phyloP scores from a whole-genome alignment of 1,140 invertebrate genomes.

The Ips nitidus region DNA sequence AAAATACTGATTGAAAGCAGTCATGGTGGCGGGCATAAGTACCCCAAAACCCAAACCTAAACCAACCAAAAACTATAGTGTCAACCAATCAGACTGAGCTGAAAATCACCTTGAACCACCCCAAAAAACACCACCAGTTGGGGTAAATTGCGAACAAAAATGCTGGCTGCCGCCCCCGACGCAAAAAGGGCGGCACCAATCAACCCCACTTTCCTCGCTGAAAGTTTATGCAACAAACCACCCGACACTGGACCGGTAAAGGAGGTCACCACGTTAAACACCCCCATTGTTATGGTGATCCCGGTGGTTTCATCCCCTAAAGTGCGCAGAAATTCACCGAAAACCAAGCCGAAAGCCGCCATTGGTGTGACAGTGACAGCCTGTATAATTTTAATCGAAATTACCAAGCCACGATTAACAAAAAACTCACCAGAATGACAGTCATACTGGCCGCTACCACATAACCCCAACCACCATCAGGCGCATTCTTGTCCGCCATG shows the following conservation, averaged over 20 bases:
- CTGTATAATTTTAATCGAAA: slow-evolving; percentile 45
- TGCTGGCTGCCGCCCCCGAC: neutral
- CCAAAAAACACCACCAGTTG: slow-evolving; percentile 21
- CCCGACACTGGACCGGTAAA: slow-evolving; percentile 11
- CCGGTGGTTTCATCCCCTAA: slow-evolving; percentile 28
- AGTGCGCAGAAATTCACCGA: slow-evolving; percentile 15
- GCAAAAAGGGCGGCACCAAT: slow-evolving; percentile 1
- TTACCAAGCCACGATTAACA: neutral
- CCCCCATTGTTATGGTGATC: slow-evolving; percentile 15
- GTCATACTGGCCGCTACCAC: neutral
- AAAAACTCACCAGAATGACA: slow-evolving; percentile 9
- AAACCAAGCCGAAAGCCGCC: slow-evolving; percentile 51
- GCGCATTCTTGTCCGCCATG: neutral
- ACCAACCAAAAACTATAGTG: slow-evolving; percentile 3
- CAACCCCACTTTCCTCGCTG: slow-evolving; percentile 20
- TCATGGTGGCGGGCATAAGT: slow-evolving; percentile 59
- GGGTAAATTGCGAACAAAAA: slow-evolving; percentile 13
- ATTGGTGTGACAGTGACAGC: slow-evolving; percentile 58
- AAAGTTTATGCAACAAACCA: slow-evolving; percentile 11
- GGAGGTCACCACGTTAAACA: slow-evolving; percentile 17
- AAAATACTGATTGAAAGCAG: slow-evolving; percentile 62
- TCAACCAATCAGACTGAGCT: too few species aligned
- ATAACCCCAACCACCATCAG: slow-evolving; percentile 28
- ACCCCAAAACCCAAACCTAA: slow-evolving; percentile 58
- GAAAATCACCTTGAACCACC: slow-evolving; percentile 19